Conservation (phyloP, 2,888 invertebrate genomes). For the Drosophila engyochracea region DNA sequence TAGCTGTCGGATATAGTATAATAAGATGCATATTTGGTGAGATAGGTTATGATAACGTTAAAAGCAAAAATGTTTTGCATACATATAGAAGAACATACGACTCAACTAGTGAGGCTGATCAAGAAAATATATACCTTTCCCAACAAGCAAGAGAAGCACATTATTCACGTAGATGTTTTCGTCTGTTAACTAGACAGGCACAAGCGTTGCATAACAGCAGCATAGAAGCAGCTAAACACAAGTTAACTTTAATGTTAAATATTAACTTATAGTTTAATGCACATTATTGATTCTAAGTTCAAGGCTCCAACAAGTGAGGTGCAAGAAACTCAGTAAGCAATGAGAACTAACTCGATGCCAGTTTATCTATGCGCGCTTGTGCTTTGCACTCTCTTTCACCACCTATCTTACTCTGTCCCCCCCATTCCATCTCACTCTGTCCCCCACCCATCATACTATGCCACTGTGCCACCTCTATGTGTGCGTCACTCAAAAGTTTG, state of each 20-base stretch:
- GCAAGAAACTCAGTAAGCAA: slow-evolving; percentile 10
- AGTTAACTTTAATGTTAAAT: background rate
- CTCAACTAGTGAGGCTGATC: no score
- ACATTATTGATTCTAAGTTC: background rate
- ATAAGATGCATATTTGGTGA: background rate
- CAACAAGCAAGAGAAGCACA: background rate
- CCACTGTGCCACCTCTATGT: background rate
- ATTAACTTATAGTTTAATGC: background rate
- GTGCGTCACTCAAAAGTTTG: slow-evolving; percentile 36
- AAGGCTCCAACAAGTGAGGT: slow-evolving; percentile 58
- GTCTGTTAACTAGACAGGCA: background rate
- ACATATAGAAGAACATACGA: background rate
- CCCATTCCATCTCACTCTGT: background rate
- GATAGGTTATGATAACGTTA: background rate
- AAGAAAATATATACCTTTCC: background rate
- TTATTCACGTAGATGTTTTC: background rate
- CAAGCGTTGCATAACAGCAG: background rate
- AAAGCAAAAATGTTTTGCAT: background rate
- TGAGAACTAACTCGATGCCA: slow-evolving; percentile 52
- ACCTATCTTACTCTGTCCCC: background rate
- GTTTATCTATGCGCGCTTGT: slow-evolving; percentile 63
- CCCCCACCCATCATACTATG: background rate
- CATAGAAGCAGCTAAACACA: background rate
- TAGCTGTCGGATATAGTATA: background rate
- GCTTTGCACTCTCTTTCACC: background rate